phyloP scores from a whole-genome alignment of 1,140 invertebrate genomes.

The Caenorhabditis remanei region DNA sequence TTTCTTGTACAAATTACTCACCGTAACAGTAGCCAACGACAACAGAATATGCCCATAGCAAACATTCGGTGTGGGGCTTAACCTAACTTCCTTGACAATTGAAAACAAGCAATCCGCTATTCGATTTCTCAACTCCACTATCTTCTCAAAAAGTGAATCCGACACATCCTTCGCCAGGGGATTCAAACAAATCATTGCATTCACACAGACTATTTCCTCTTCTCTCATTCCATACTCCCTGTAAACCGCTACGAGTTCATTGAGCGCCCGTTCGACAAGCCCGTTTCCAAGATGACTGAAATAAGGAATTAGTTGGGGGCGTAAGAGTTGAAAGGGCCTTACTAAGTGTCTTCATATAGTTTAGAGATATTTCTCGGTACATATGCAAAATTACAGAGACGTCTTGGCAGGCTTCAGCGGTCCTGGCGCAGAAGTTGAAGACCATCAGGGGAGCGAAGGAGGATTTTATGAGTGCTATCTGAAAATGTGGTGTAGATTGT shows the following conservation, averaged over 20 bases:
- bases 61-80: conserved; percentile 17
- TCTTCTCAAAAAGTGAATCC: conserved; percentile 67
- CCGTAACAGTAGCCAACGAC: conserved; percentile 64
- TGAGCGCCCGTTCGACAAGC: conserved; percentile 71
- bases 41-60: conserved; percentile 63
- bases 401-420: conserved; percentile 74
- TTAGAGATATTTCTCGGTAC: conserved; percentile 75
- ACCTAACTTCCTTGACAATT: conserved; percentile 72
- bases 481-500: no score
- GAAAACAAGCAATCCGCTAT: conserved; percentile 73
- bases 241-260: conserved; percentile 75
- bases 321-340: conserved; percentile 48
- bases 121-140: conserved; percentile 68
- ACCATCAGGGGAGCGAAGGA: conserved; percentile 75
- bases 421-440: conserved; percentile 74
- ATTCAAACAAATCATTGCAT: conserved; percentile 76
- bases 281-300: conserved; percentile 77
- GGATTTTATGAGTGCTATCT: conserved; percentile 74
- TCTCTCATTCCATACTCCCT: conserved; percentile 71
- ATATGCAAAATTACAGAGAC: conserved; percentile 77
- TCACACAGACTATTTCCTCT: conserved; percentile 76
- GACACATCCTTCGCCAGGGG: conserved; percentile 75
- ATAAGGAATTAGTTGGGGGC: background rate
- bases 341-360: conserved; percentile 74
- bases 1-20: no score